These are phyloP conservation scores for Toxotes lorentzi DNA, from an alignment of 2,797 vertebrate species.

Conservation along the genomic window DNA sequence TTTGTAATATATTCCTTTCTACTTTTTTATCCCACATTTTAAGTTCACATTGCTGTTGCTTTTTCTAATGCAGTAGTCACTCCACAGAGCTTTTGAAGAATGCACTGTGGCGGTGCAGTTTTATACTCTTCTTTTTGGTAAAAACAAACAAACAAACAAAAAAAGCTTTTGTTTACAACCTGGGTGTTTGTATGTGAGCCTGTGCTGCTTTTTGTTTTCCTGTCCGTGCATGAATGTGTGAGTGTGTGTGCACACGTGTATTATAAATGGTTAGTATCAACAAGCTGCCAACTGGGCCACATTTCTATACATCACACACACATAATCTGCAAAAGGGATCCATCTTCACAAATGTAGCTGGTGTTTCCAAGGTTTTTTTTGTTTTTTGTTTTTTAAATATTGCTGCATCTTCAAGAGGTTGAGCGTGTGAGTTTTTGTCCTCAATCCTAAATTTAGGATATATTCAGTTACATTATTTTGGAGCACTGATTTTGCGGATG, in stretches of 20 bases:
- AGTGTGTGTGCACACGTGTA: constrained; percentile 36
- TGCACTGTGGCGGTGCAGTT: constrained; percentile 66
- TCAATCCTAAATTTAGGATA: background rate
- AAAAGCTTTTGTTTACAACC: constrained; percentile 76
- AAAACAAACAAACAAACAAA: constrained; percentile 40
- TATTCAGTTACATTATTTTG: constrained; percentile 10
- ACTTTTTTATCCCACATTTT: constrained; percentile 62
- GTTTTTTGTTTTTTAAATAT: background rate
- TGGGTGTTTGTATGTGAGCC: constrained; percentile 48
- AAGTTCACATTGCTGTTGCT: constrained; percentile 40
- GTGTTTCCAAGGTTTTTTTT: background rate
- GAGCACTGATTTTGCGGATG: background rate
- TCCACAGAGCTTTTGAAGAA: constrained; percentile 62
- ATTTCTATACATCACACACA: constrained; percentile 33
- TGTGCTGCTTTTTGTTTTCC: constrained; percentile 37
- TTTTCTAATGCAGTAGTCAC: constrained; percentile 74
- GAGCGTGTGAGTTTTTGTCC: background rate
- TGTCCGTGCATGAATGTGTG: constrained; percentile 39
- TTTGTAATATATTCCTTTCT: constrained; percentile 64
- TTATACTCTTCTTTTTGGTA: constrained; percentile 71
- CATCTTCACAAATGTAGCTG: constrained; percentile 38
- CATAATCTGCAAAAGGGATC: background rate
- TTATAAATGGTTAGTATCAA: constrained; percentile 54
- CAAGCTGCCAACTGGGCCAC: constrained; percentile 71
- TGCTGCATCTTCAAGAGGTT: background rate